Percentiles rank a stretch among this genome's conserved stretches.
Evolutionary conservation across 30 jellyfish, hydroid and myxozoan species (phyloP).

Genomic region (Chrysaora quinquecirrha): DNA sequence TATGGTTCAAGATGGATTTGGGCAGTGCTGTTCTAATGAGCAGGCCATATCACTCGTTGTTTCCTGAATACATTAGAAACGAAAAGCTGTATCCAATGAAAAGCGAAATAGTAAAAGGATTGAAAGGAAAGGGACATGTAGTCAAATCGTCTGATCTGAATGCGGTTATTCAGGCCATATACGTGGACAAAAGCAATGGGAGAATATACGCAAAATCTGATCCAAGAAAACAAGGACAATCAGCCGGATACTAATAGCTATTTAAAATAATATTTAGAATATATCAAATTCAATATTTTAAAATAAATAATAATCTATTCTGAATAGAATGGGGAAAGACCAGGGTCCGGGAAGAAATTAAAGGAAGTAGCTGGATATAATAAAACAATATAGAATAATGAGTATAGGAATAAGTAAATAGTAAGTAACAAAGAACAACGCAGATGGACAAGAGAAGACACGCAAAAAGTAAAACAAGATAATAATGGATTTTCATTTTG

Average conservation of each 20-base stretch:
- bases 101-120: conserved; percentile 49
- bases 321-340: no score
- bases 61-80: conserved; percentile 50
- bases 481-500: no score
- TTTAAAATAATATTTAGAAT: no score
- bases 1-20: conserved; percentile 76
- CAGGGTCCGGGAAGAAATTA: no score
- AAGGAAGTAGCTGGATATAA: no score
- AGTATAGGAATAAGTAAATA: no score
- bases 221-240: conserved; percentile 34
- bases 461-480: no score
- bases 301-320: no score
- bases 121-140: conserved; percentile 64
- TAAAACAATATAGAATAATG: no score
- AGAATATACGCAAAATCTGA: conserved; percentile 78
- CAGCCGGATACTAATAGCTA: conserved; percentile 60
- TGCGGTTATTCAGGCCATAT: conserved; percentile 83
- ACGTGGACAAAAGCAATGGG: conserved; percentile 42
- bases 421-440: no score
- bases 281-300: no score
- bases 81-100: conserved; percentile 49
- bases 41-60: conserved; percentile 77
- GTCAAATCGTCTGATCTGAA: conserved; percentile 5
- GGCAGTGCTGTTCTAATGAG: conserved; percentile 74
- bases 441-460: no score